These are phyloP conservation scores for Nesoenas mayeri DNA, from an alignment of 2,113 vertebrate species.

Conservation along the genomic window DNA sequence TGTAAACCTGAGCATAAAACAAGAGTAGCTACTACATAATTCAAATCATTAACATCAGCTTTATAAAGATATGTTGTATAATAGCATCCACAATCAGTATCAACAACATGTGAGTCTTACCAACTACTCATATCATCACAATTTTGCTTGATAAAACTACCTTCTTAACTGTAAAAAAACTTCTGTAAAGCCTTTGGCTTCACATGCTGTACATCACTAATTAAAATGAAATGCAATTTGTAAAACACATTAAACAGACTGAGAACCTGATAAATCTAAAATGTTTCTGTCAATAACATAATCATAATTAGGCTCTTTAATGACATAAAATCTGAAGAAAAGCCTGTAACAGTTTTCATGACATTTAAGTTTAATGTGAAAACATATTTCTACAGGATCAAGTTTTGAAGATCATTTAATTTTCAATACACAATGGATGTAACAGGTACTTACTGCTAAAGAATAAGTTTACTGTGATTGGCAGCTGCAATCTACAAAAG, in stretches of 20 bases:
- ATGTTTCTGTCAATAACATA: neutral
- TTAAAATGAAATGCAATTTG: neutral
- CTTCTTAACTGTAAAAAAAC: neutral
- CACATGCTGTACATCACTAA: neutral
- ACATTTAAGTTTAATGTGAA: neutral
- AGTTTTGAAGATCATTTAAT: neutral
- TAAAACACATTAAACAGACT: neutral
- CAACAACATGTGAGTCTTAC: neutral
- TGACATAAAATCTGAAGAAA: neutral
- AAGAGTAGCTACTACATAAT: neutral
- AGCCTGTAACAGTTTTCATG: neutral
- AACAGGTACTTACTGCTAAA: neutral
- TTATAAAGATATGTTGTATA: neutral
- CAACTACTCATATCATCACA: neutral
- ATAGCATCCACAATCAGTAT: neutral
- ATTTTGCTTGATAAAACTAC: neutral
- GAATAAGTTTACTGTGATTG: neutral
- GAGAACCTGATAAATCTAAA: neutral
- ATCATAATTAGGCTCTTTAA: neutral
- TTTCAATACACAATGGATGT: neutral
- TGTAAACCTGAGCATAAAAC: neutral
- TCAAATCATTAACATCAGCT: neutral
- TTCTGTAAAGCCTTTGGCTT: neutral
- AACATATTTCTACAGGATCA: neutral
- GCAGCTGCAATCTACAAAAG: neutral